Evolutionary conservation across 2,888 invertebrate species (phyloP).

Genomic region (Aquatica leii): DNA sequence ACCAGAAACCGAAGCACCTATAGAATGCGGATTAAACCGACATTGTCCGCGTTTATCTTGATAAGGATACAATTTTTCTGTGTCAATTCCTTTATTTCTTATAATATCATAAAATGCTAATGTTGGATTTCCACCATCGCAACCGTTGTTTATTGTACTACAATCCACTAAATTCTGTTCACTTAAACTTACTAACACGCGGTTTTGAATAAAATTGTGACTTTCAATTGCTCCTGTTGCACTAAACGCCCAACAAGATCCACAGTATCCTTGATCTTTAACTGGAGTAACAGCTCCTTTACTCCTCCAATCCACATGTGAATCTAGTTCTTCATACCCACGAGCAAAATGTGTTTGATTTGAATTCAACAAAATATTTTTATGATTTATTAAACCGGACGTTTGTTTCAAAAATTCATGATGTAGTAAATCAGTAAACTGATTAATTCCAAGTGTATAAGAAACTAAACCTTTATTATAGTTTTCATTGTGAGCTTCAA

Average conservation of each 20-base stretch:
- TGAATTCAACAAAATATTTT: conserved; percentile 40
- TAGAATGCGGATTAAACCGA: conserved; percentile 70
- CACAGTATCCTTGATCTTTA: conserved; percentile 92
- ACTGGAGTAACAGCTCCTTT: conserved; percentile 86
- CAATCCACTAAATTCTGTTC: conserved; percentile 95
- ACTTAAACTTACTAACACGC: conserved; percentile 81
- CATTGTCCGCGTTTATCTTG: conserved; percentile 78
- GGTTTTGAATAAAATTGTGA: conserved; percentile 79
- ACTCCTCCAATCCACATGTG: conserved; percentile 83
- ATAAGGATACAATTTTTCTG: conserved; percentile 94
- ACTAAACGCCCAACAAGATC: conserved; percentile 94
- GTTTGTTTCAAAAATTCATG: conserved; percentile 77
- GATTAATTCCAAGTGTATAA: conserved; percentile 78
- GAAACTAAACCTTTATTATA: conserved; percentile 71
- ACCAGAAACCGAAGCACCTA: conserved; percentile 83
- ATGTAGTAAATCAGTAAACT: conserved; percentile 87
- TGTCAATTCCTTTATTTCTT: conserved; percentile 88
- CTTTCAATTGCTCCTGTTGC: conserved; percentile 87
- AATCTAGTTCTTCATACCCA: conserved; percentile 75
- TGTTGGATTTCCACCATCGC: conserved; percentile 86
- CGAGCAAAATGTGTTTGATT: conserved; percentile 67
- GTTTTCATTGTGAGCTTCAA: conserved; percentile 84
- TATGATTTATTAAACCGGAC: conserved; percentile 76
- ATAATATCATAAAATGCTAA: conserved; percentile 84
- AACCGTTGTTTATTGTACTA: conserved; percentile 87